Base-by-base conservation (phyloP, 1,140 invertebrate species). In the Drosophila tani region DNA sequence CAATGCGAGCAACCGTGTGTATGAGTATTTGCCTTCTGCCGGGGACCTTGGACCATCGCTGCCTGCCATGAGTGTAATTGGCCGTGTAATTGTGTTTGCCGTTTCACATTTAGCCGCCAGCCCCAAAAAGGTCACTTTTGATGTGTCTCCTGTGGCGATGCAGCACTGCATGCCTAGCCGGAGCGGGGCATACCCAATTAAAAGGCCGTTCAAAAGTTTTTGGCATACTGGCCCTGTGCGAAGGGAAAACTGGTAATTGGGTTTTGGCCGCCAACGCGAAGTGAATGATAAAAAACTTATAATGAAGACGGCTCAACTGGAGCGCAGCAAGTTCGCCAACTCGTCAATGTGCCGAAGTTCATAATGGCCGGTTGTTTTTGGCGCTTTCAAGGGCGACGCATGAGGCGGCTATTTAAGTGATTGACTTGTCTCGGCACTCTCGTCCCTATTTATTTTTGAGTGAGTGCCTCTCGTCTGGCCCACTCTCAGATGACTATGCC, bases 321-420 rank as follows among this genome's bases (percentile, higher is more conserved):
- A 95, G 1, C 88, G 88, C 47, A 91, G 92, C 66, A 91, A 95
- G n/a, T 77, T 78, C 62, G 49, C 40, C 75, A 62, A 45, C 93
- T 95, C 69, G 92, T 93, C 17, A 94, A 94, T 90, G 92, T 95
- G 65, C 88, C 90, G 51, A 64, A 70, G 64, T 85, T 64, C 49
- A 60, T 50, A 62, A 53, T 38, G 57, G 41, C 56, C 21, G 17
- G 40, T 21, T 58, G 64, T 68, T 70, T 75, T 74, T 88, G 76
- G 32, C 35, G 53, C 50, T 53, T 69, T 81, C 81, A 88, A 32
- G 84, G 73, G 24, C 57, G 56, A 3, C 57, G 63, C 24, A 29
- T 38, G 21, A 65, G 45, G 27, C 21, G 45, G 27, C 66, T 66
- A 58, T 81, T 79, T 56, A 67, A 66, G 62, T 88, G 81, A 87